Percentiles rank a stretch among this genome's conserved stretches.
Conservation (phyloP, 2,797 vertebrate genomes). For the Tragopan temminckii region DNA sequence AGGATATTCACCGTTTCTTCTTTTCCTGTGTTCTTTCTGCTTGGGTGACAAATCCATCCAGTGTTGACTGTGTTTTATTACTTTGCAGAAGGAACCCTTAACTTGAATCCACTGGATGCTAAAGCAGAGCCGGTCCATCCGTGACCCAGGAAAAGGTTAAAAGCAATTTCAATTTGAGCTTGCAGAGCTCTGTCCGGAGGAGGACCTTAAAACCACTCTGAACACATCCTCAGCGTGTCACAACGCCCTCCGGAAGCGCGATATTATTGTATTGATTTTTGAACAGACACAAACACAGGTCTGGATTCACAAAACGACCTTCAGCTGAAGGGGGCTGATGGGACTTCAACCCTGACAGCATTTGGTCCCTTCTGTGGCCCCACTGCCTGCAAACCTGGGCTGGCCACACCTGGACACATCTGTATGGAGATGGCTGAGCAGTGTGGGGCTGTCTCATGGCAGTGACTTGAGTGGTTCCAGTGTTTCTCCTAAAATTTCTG, state of each 20-base stretch:
- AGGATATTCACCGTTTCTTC: rapidly evolving
- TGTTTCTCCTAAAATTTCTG: neutral
- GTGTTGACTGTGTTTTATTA: neutral
- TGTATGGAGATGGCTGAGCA: neutral
- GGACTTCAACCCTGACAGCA: neutral
- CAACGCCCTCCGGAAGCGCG: neutral
- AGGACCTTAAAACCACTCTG: neutral
- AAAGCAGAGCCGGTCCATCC: neutral
- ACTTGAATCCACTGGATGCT: neutral
- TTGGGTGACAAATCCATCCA: neutral
- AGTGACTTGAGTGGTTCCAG: neutral
- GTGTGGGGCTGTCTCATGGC: neutral
- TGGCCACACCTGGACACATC: conserved; percentile 33
- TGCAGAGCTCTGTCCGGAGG: neutral
- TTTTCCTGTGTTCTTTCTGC: rapidly evolving
- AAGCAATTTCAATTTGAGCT: neutral
- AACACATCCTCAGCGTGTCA: neutral
- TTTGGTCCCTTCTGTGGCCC: neutral
- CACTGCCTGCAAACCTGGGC: neutral
- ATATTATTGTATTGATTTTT: neutral
- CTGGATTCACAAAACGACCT: neutral
- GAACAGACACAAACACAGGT: neutral
- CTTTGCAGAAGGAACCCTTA: neutral
- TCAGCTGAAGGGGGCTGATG: neutral
- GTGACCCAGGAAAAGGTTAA: conserved; percentile 8